phyloP scores from a whole-genome alignment of 2,888 invertebrate species.

The Gari tellinella region DNA sequence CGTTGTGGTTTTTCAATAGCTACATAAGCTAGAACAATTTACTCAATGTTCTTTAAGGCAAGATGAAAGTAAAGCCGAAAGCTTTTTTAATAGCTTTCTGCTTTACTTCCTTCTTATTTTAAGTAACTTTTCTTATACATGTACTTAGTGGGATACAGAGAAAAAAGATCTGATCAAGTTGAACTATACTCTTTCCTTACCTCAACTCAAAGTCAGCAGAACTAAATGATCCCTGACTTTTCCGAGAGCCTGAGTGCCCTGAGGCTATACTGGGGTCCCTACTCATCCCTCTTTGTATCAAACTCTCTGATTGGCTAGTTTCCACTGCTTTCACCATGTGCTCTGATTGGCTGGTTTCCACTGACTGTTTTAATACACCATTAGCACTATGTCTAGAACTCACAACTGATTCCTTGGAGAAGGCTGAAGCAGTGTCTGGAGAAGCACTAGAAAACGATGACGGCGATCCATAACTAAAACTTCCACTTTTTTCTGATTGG shows the following conservation, averaged over 20 bases:
- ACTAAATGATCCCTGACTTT: slow-evolving; percentile 66
- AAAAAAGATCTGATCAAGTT: too few relatives aligned
- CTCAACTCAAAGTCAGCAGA: slow-evolving; percentile 73
- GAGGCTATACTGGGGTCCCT: slow-evolving; percentile 66
- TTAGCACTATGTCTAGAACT: slow-evolving; percentile 12
- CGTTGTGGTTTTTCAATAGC: too few relatives aligned
- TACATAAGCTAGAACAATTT: too few relatives aligned
- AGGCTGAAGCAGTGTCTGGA: slow-evolving; percentile 13
- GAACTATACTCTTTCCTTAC: too few relatives aligned
- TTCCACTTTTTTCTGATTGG: slow-evolving; percentile 42
- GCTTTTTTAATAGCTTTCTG: too few relatives aligned
- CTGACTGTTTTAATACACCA: background rate
- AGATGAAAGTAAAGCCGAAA: too few relatives aligned
- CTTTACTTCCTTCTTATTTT: too few relatives aligned
- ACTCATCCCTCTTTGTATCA: slow-evolving; percentile 15
- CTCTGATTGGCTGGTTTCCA: background rate
- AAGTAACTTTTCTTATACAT: too few relatives aligned
- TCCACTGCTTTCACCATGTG: background rate
- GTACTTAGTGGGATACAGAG: too few relatives aligned
- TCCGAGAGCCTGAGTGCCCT: slow-evolving; percentile 47
- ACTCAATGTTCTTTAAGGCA: too few relatives aligned
- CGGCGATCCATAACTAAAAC: slow-evolving; percentile 34
- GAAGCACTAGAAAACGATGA: slow-evolving; percentile 27
- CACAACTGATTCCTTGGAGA: slow-evolving; percentile 10
- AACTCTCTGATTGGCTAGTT: slow-evolving; percentile 13